Evolutionary conservation across 2,113 vertebrate genomes (phyloP).

Genomic region (Oncorhynchus kisutch): DNA sequence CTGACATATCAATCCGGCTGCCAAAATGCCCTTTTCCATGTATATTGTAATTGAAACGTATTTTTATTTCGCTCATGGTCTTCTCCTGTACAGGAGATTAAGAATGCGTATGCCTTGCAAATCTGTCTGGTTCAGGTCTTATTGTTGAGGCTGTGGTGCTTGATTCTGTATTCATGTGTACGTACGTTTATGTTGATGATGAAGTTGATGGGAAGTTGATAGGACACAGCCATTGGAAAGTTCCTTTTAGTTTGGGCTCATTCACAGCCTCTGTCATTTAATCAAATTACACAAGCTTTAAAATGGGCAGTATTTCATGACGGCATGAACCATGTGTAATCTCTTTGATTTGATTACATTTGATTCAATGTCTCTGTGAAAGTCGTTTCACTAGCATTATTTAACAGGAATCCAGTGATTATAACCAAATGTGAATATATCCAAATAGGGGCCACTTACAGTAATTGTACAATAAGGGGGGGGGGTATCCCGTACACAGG

Average conservation of each 20-base stretch:
- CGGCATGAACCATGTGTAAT: neutral
- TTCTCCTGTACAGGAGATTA: slow-evolving; percentile 20
- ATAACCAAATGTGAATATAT: too few species aligned
- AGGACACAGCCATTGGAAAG: neutral
- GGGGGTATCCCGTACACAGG: too few species aligned
- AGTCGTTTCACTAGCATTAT: slow-evolving; percentile 51
- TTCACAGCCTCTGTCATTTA: neutral
- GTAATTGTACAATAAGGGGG: too few species aligned
- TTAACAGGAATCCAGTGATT: neutral
- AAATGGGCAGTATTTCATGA: neutral
- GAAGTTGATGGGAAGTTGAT: neutral
- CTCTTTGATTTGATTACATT: neutral
- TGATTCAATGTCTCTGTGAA: slow-evolving; percentile 6
- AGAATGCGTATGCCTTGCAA: slow-evolving; percentile 32
- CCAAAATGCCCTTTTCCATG: slow-evolving; percentile 71
- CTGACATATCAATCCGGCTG: slow-evolving; percentile 72
- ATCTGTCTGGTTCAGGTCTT: slow-evolving; percentile 21
- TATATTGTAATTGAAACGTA: slow-evolving; percentile 77
- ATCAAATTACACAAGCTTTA: neutral
- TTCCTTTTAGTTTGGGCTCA: neutral
- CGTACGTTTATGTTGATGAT: neutral
- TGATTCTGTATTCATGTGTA: slow-evolving; percentile 21
- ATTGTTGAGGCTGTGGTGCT: slow-evolving; percentile 29
- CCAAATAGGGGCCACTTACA: too few species aligned
- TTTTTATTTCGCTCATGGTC: slow-evolving; percentile 36